Percentiles rank a stretch among this genome's conserved stretches.
These are phyloP conservation scores for Bombus huntii DNA, from an alignment of 1,140 invertebrate genomes.

Conservation along the genomic window DNA sequence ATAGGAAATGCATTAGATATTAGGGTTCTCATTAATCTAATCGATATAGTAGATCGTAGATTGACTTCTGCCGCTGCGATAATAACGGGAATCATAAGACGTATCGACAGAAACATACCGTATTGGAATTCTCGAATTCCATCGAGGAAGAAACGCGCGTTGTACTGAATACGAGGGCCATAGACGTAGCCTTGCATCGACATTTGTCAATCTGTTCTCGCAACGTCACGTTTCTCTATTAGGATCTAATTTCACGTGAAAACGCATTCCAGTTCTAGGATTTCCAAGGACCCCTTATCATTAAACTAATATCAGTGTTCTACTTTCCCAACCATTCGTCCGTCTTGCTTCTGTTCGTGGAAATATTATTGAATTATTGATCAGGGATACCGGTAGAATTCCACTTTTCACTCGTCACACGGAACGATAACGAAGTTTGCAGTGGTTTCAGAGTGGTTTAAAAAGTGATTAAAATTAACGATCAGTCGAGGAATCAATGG, in stretches of 20 bases:
- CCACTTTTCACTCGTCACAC: neutral
- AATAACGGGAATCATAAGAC: neutral
- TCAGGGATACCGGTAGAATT: neutral
- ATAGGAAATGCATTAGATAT: no score
- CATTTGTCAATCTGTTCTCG: constrained; percentile 2
- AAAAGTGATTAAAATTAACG: neutral
- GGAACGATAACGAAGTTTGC: neutral
- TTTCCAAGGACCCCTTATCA: constrained; percentile 12
- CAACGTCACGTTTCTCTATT: neutral
- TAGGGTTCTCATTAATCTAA: neutral
- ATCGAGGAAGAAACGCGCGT: constrained; percentile 15
- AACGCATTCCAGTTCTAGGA: constrained; percentile 7
- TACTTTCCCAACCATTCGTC: neutral
- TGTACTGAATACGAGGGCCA: neutral
- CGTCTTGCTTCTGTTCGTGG: neutral
- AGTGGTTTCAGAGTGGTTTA: neutral
- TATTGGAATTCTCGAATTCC: neutral
- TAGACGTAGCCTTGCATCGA: constrained; percentile 1
- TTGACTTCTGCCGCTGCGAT: neutral
- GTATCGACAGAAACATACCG: neutral
- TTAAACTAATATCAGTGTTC: constrained; percentile 1
- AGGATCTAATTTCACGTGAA: constrained; percentile 6
- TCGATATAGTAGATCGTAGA: neutral
- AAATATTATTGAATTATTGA: constrained; percentile 9
- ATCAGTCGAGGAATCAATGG: neutral